Evolutionary conservation across 2,113 vertebrate species (phyloP).

Genomic region (Mirza zaza): DNA sequence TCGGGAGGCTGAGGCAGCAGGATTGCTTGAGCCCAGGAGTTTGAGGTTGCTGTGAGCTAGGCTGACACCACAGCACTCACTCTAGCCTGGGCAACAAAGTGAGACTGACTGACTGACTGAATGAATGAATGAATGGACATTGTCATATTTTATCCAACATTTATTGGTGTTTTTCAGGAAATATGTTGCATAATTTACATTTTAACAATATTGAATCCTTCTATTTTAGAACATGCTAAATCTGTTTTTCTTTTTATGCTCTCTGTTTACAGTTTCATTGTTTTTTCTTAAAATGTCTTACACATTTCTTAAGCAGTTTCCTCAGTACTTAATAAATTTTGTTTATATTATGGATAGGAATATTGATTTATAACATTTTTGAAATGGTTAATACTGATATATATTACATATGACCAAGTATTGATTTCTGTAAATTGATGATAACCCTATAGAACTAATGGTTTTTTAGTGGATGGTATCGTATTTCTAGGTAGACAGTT

Average conservation of each 20-base stretch:
- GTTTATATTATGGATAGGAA: not conserved
- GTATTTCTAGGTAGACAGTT: not conserved
- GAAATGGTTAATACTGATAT: not conserved
- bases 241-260: not conserved
- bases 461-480: not conserved
- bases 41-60: too few relatives aligned
- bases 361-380: constrained; percentile 32
- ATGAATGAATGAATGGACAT: not conserved
- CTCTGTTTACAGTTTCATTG: not conserved
- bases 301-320: constrained; percentile 31
- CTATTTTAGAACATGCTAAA: not conserved
- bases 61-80: too few relatives aligned
- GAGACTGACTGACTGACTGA: too few relatives aligned
- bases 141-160: not conserved
- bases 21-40: too few relatives aligned
- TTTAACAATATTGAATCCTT: constrained; percentile 17
- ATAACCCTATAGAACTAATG: not conserved
- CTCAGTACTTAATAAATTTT: not conserved
- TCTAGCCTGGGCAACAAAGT: too few relatives aligned
- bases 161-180: constrained; percentile 6
- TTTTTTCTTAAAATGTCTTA: not conserved
- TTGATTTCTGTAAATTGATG: not conserved
- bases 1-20: too few relatives aligned
- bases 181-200: not conserved
- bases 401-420: not conserved